Evolutionary conservation across 2,888 invertebrate species (phyloP).

Genomic region (Parelbella ahira): DNA sequence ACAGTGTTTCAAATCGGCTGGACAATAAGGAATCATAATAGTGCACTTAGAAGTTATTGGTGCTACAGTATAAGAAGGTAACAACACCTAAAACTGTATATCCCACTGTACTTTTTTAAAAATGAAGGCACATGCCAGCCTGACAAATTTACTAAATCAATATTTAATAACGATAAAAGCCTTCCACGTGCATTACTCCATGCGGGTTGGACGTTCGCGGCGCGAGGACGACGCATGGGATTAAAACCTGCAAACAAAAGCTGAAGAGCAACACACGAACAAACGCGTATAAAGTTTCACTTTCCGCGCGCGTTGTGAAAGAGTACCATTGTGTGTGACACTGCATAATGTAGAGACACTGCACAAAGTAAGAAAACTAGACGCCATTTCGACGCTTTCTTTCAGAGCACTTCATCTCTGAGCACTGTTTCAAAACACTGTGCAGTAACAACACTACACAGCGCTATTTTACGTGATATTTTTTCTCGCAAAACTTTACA

Average conservation of each 20-base stretch:
- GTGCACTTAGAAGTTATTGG: no score
- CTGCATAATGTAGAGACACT: slow-evolving; percentile 26
- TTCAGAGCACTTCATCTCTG: slow-evolving; percentile 30
- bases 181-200: slow-evolving; percentile 38
- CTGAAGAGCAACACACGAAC: slow-evolving; percentile 46
- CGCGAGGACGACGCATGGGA: slow-evolving; percentile 30
- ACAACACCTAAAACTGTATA: no score
- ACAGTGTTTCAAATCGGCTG: no score
- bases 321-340: slow-evolving; percentile 43
- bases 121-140: no score
- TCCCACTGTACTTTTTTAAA: no score
- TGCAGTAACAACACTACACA: no score
- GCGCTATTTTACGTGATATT: no score
- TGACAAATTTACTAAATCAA: slow-evolving; percentile 12
- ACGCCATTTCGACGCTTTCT: slow-evolving; percentile 43
- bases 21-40: no score
- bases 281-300: slow-evolving; percentile 57
- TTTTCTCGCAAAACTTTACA: no score
- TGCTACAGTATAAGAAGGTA: no score
- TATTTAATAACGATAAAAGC: slow-evolving; percentile 51
- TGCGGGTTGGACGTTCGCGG: slow-evolving; percentile 49
- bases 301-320: slow-evolving; percentile 51
- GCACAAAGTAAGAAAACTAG: slow-evolving; percentile 41
- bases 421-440: slow-evolving; percentile 6
- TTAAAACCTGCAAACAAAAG: slow-evolving; percentile 43